A percentile compares a stretch with the other conserved stretches of the same genome.
phyloP scores from a whole-genome alignment of 2,113 vertebrate species.

The Catharus bicknelli region DNA sequence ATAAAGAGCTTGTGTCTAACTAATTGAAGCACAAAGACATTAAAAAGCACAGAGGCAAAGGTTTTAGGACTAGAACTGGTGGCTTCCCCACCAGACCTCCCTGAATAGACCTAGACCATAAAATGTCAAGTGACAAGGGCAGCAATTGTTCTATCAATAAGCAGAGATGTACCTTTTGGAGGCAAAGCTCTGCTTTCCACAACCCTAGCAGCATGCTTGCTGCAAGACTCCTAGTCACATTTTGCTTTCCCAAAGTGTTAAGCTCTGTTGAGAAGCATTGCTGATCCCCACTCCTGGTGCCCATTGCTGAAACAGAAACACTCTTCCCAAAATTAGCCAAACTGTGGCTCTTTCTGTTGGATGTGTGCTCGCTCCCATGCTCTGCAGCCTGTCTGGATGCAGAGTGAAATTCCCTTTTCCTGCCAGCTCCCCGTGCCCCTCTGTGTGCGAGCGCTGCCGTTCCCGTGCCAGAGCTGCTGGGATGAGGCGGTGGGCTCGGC shows the following conservation, averaged over 20 bases:
- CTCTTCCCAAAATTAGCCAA: neutral
- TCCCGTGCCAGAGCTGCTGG: neutral
- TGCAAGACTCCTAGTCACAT: neutral
- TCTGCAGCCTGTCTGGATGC: neutral
- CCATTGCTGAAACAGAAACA: rapidly evolving
- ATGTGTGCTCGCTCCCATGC: neutral
- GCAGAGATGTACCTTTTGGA: neutral
- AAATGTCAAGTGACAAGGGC: neutral
- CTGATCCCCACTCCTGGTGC: neutral
- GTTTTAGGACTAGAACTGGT: neutral
- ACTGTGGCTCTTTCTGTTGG: rapidly evolving
- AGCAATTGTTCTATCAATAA: neutral
- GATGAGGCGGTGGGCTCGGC: neutral
- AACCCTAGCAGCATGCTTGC: neutral
- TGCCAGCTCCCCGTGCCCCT: constrained; percentile 10
- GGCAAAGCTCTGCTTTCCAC: neutral
- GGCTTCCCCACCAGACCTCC: neutral
- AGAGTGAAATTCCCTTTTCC: neutral
- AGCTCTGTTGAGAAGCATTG: neutral
- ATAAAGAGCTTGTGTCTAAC: neutral
- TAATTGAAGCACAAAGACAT: neutral
- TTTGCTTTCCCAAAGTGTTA: neutral
- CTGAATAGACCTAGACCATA: neutral
- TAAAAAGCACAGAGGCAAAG: neutral
- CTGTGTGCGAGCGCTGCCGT: rapidly evolving